These are phyloP conservation scores for Hirtodrosophila duncani DNA, from an alignment of 2,888 invertebrate genomes.

Conservation along the genomic window DNA sequence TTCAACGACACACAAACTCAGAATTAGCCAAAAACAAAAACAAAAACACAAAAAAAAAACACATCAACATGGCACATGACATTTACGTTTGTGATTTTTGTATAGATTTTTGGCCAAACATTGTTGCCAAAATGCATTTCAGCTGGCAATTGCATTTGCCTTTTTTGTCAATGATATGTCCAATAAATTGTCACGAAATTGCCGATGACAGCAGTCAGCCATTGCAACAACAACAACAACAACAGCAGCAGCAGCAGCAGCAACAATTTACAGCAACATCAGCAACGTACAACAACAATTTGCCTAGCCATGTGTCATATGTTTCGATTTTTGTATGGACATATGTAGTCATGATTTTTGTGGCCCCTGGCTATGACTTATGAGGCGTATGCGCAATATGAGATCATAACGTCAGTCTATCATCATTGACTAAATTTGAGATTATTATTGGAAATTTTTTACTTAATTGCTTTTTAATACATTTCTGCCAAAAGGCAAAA, in stretches of 20 bases:
- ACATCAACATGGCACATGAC: constrained; percentile 43
- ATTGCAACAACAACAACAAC: constrained; percentile 11
- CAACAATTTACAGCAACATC: constrained; percentile 15
- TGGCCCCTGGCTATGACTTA: constrained; percentile 14
- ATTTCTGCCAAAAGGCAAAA: constrained; percentile 40
- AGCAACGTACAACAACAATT: constrained; percentile 2
- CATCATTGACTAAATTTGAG: constrained; percentile 43
- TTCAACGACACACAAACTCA: constrained; percentile 39
- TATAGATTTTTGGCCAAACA: constrained; percentile 13
- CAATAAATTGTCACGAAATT: constrained; percentile 69
- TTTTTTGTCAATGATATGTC: constrained; percentile 60
- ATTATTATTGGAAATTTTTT: constrained; percentile 47
- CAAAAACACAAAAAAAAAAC: constrained; percentile 7
- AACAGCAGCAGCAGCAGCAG: constrained; percentile 2
- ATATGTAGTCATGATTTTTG: constrained; percentile 1
- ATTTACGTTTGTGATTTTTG: constrained; percentile 36
- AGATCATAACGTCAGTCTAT: constrained; percentile 29
- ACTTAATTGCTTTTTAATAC: constrained; percentile 52
- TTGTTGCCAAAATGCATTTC: constrained; percentile 42
- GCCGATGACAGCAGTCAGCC: constrained; percentile 16
- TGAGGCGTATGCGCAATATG: constrained; percentile 23
- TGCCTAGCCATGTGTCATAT: not conserved
- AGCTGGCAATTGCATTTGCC: constrained; percentile 50
- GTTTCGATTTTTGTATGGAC: not conserved
- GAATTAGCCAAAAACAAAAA: constrained; percentile 49